phyloP scores from a whole-genome alignment of 2,888 invertebrate genomes.

The Thelaira solivaga region DNA sequence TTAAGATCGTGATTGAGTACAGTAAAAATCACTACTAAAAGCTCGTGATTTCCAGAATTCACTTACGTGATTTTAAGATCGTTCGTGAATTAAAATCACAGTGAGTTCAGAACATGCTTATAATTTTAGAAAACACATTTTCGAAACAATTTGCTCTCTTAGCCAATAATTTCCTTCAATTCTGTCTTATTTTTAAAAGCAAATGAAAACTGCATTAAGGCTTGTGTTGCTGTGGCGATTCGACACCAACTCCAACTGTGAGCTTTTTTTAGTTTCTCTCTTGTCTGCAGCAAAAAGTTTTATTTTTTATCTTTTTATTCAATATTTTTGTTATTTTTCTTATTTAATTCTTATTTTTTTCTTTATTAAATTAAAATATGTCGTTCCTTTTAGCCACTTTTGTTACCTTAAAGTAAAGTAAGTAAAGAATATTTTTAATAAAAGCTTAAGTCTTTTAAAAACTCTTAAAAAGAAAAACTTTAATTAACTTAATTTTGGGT shows the following conservation, averaged over 20 bases:
- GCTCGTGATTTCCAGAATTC: too few species aligned
- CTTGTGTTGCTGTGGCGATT: not conserved
- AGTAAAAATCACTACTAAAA: too few species aligned
- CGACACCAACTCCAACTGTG: too few species aligned
- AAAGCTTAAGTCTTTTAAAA: too few species aligned
- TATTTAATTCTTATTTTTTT: slow-evolving; percentile 4
- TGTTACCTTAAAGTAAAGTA: not conserved
- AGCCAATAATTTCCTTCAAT: not conserved
- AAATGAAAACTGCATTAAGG: slow-evolving; percentile 35
- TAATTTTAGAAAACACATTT: not conserved
- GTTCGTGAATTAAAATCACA: too few species aligned
- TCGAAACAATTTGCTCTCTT: not conserved
- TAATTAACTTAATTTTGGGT: slow-evolving; percentile 44
- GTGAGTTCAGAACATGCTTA: too few species aligned
- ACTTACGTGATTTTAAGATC: too few species aligned
- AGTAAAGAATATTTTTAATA: too few species aligned
- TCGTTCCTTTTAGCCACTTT: not conserved
- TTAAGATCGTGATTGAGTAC: too few species aligned
- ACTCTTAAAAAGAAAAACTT: slow-evolving; percentile 1
- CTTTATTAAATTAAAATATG: slow-evolving; percentile 10
- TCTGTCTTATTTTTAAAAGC: not conserved
- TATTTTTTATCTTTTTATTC: not conserved
- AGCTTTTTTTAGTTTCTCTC: not conserved
- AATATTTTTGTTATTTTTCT: slow-evolving; percentile 3
- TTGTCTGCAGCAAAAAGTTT: slow-evolving; percentile 20